These are phyloP conservation scores for Anguilla pacifica DNA, from an alignment of 2,797 vertebrate genomes.

Conservation along the genomic window DNA sequence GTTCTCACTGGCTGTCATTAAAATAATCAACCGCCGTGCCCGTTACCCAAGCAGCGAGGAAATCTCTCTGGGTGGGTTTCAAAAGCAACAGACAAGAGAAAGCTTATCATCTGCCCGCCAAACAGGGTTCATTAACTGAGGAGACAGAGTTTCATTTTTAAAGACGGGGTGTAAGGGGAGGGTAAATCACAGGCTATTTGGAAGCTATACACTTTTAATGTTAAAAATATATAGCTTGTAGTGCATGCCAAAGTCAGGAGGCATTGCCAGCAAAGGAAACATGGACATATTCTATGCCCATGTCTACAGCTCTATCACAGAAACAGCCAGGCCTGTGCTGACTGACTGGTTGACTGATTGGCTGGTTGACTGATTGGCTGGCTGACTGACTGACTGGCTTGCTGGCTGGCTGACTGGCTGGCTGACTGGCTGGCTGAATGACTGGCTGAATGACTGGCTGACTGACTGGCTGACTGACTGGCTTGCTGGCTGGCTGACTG, in stretches of 20 bases:
- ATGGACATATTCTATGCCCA: neutral
- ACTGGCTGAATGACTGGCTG: neutral
- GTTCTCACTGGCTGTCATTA: constrained; percentile 49
- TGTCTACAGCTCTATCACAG: neutral
- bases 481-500: neutral
- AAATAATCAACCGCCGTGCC: constrained; percentile 60
- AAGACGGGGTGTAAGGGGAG: neutral
- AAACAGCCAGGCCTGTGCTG: neutral
- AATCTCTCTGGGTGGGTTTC: constrained; percentile 38
- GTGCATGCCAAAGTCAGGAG: neutral
- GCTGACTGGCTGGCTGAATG: neutral
- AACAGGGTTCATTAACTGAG: constrained; percentile 48
- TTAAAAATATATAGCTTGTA: neutral
- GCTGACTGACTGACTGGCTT: neutral
- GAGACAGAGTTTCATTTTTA: neutral
- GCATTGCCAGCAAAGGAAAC: neutral
- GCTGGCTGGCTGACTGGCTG: neutral
- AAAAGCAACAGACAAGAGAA: constrained; percentile 49
- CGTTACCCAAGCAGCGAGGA: constrained; percentile 39
- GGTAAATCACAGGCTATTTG: neutral
- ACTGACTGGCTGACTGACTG: neutral
- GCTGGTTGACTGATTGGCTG: neutral
- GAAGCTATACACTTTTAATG: neutral
- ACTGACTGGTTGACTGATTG: neutral
- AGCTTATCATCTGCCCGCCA: constrained; percentile 60